Percentiles rank a stretch among this genome's conserved stretches.
Evolutionary conservation across 2,888 invertebrate genomes (phyloP).

Genomic region (Nematopogon swammerdamellus): DNA sequence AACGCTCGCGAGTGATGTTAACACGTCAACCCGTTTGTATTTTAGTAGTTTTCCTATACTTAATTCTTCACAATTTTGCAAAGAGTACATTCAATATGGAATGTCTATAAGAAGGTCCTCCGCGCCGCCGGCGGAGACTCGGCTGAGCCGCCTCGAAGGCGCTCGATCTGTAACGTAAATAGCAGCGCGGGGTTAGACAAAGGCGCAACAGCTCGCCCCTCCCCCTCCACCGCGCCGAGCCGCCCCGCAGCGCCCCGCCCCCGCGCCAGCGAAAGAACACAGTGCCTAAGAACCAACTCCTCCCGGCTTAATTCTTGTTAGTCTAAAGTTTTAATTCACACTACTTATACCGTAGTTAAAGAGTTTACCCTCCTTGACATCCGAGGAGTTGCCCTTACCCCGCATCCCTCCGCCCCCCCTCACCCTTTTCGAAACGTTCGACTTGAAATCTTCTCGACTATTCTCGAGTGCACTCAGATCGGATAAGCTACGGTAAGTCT

Average conservation of each 20-base stretch:
- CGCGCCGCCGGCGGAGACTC: no score
- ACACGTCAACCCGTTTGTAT: no score
- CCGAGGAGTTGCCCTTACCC: slow-evolving; percentile 16
- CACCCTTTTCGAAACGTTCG: slow-evolving; percentile 11
- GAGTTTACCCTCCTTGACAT: slow-evolving; percentile 24
- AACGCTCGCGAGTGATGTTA: no score
- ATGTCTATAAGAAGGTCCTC: no score
- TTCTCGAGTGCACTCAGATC: slow-evolving; percentile 28
- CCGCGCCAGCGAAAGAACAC: background rate
- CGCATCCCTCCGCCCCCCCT: slow-evolving; percentile 20
- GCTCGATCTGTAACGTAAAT: slow-evolving; percentile 12
- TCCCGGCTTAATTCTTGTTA: slow-evolving; percentile 52
- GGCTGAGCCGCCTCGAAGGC: background rate
- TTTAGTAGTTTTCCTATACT: no score
- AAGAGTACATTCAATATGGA: no score
- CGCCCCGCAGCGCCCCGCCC: background rate
- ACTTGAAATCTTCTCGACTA: slow-evolving; percentile 28
- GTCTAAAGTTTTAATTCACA: slow-evolving; percentile 63
- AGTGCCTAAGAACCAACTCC: slow-evolving; percentile 1
- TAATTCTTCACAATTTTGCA: no score
- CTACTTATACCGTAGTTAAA: slow-evolving; percentile 40
- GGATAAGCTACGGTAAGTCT: slow-evolving; percentile 19
- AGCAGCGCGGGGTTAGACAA: slow-evolving; percentile 6
- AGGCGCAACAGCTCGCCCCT: background rate
- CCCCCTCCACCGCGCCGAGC: background rate